These are phyloP conservation scores for Allophyes oxyacanthae DNA, from an alignment of 2,888 invertebrate species.

Conservation along the genomic window DNA sequence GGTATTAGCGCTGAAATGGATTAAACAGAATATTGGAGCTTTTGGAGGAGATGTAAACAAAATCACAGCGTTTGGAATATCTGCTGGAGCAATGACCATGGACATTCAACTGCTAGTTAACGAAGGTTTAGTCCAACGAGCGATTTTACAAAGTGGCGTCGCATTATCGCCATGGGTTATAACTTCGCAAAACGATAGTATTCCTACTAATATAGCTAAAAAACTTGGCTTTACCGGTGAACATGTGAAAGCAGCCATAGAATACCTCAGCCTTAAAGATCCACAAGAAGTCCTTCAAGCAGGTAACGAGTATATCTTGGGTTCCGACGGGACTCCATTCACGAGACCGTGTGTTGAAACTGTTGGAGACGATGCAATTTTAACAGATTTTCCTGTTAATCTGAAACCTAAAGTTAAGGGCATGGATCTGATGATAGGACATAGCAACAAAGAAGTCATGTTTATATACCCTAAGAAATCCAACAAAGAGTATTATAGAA, in stretches of 20 bases:
- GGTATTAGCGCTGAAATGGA: constrained; percentile 34
- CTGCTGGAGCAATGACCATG: constrained; percentile 41
- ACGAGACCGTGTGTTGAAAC: constrained; percentile 35
- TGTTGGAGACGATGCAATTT: constrained; percentile 22
- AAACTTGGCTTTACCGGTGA: constrained; percentile 23
- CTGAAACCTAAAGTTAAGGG: constrained; percentile 35
- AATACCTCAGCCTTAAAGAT: constrained; percentile 18
- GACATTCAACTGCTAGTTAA: constrained; percentile 28
- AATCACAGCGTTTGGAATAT: constrained; percentile 36
- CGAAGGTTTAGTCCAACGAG: constrained; percentile 30
- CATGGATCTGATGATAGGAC: constrained; percentile 43
- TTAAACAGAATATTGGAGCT: constrained; percentile 38
- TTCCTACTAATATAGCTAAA: constrained; percentile 26
- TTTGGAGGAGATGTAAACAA: constrained; percentile 41
- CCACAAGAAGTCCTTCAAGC: constrained; percentile 29
- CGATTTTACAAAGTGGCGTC: constrained; percentile 43
- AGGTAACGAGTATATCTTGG: constrained; percentile 5
- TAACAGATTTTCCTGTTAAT: constrained; percentile 34
- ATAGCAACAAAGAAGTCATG: constrained; percentile 38
- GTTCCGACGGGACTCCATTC: constrained; percentile 10
- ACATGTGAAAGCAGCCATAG: constrained; percentile 16
- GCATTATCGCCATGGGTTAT: constrained; percentile 41
- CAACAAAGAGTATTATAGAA: constrained; percentile 25
- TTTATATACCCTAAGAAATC: constrained; percentile 38
- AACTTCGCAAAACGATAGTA: constrained; percentile 25